Base-by-base conservation (phyloP, 2,113 vertebrate species). In the Athene cunicularia region DNA sequence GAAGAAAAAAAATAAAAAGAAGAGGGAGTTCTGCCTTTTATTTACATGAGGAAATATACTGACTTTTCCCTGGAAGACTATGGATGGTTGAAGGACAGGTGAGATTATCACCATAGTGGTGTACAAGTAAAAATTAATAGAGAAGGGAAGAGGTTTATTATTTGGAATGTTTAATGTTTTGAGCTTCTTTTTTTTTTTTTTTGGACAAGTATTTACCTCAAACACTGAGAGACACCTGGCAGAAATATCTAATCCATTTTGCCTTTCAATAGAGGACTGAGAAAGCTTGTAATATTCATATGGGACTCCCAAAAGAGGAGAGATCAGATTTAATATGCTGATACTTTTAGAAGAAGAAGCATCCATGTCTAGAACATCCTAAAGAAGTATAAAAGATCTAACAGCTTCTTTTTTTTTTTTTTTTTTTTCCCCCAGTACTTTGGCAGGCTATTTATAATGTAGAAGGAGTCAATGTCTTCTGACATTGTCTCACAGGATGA, bases 181-280 rank as follows among this genome's bases (percentile, higher is more conserved):
- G 21, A 80, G 56, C 16, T 93, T 68, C 72, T 96, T 93, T 89
- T 91, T 32, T 14, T 93, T 68, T 75, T 96, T 91, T 89, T 91
- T 32, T 71, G 82, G 95, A 80, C 62, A 92, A 26, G 39, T 92
- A 58, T 45, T 79, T 75, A 82, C 64, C 26, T 72, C 22, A 75
- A 52, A 82, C 63, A 52, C 24, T 72, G 60, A 94, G 67, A 84
- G 71, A 80, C 84, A 93, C 22, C 32, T 88, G 73, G 43, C 56
- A 82, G 53, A 91, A 85, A 87, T 56, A 90, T 49, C 32, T 49
- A 35, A 74, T 59, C 50, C 28, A 32, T 86, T 71, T 70, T 84
- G 20, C 18, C 60, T 80, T 93, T 81, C 70, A 73, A 1, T 24
- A 8, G 22, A 83, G 15, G 20, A 43, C 23, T 75, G 24, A 87